These are phyloP conservation scores for Polypterus senegalus DNA, from an alignment of 2,113 vertebrate genomes.

Conservation along the genomic window DNA sequence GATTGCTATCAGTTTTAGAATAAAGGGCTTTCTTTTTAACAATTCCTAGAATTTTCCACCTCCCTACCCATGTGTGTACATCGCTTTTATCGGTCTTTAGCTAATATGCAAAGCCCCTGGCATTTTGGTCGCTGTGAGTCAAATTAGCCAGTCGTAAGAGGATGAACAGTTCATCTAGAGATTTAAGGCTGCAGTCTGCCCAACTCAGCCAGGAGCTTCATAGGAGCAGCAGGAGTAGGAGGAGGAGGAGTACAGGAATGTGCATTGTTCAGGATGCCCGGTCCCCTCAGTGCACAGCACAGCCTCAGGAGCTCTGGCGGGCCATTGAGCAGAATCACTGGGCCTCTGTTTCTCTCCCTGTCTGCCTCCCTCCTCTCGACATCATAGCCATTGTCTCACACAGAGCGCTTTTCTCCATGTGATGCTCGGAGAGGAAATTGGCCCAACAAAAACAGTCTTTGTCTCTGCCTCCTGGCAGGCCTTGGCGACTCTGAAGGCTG, in stretches of 20 bases:
- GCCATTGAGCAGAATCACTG: constrained; percentile 39
- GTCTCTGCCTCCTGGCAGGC: constrained; percentile 51
- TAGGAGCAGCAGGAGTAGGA: background rate
- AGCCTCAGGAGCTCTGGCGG: constrained; percentile 12
- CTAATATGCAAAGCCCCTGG: no score
- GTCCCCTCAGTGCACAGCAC: background rate
- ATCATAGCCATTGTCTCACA: constrained; percentile 49
- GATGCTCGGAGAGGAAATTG: constrained; percentile 41
- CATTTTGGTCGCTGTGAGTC: no score
- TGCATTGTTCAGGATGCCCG: background rate
- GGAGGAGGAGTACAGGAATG: background rate
- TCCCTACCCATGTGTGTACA: no score
- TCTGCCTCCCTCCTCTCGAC: constrained; percentile 23
- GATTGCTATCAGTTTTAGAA: no score
- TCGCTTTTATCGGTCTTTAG: no score
- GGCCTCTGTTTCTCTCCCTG: constrained; percentile 37
- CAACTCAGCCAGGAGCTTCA: no score
- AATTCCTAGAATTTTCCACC: no score
- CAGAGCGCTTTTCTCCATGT: constrained; percentile 20
- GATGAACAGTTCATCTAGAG: no score
- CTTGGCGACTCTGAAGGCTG: constrained; percentile 41
- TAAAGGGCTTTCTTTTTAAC: no score
- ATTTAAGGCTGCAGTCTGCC: no score
- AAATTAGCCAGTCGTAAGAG: no score
- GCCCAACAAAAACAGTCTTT: constrained; percentile 52